Evolutionary conservation across 1,140 invertebrate genomes (phyloP).

Genomic region (Aphis craccivora): DNA sequence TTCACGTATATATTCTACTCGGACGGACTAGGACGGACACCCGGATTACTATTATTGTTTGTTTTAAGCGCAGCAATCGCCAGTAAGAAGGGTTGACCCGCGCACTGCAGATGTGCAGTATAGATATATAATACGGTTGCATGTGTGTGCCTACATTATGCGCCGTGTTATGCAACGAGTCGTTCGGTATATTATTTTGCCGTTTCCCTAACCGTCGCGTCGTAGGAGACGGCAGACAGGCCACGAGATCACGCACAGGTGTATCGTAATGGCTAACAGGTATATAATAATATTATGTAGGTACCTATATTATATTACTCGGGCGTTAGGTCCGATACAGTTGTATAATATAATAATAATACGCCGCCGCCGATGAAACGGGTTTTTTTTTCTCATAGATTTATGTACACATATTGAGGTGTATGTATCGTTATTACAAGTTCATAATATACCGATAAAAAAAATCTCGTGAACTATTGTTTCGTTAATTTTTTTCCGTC

Average conservation of each 20-base stretch:
- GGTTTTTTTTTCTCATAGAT: neutral
- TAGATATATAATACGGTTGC: neutral
- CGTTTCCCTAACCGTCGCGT: neutral
- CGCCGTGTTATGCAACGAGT: neutral
- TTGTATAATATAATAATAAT: neutral
- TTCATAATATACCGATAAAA: neutral
- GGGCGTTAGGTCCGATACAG: neutral
- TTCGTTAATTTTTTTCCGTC: neutral
- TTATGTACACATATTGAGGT: neutral
- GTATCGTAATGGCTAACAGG: neutral
- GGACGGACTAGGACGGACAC: neutral
- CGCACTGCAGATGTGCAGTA: neutral
- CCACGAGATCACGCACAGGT: neutral
- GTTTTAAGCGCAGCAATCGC: neutral
- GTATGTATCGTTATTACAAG: neutral
- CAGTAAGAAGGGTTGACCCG: slow-evolving; percentile 51
- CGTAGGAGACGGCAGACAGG: neutral
- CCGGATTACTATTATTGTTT: neutral
- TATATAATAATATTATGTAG: neutral
- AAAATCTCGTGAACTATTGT: neutral
- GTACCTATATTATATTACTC: neutral
- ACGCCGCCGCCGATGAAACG: neutral
- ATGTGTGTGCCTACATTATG: too few relatives aligned
- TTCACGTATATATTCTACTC: neutral
- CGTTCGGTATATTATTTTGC: neutral